These are phyloP conservation scores for Catamblyrhynchus diadema DNA, from an alignment of 2,797 vertebrate genomes.

Conservation along the genomic window DNA sequence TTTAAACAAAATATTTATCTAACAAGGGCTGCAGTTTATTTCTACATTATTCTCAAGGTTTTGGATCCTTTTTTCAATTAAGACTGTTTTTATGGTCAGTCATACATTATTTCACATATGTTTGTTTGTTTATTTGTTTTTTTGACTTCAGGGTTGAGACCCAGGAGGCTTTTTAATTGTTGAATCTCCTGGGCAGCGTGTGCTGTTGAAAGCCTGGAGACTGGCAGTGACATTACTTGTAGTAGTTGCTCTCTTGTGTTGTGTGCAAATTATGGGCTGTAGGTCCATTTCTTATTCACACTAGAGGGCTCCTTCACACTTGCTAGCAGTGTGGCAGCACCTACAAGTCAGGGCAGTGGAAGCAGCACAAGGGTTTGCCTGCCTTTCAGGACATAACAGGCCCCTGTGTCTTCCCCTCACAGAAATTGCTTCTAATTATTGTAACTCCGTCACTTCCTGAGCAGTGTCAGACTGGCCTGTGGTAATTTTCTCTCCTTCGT, in stretches of 20 bases:
- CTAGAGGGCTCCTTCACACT: slow-evolving; percentile 54
- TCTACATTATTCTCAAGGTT: neutral
- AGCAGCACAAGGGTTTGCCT: neutral
- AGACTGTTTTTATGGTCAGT: neutral
- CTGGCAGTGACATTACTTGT: neutral
- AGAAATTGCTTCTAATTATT: neutral
- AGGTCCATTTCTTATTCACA: neutral
- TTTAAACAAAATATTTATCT: neutral
- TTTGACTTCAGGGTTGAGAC: neutral
- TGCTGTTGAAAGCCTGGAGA: neutral
- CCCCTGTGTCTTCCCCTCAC: neutral
- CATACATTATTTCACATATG: no score
- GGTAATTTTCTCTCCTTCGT: neutral
- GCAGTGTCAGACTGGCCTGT: neutral
- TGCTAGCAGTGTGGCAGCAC: neutral
- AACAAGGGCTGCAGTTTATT: neutral
- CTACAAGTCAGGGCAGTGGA: neutral
- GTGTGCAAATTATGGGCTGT: neutral
- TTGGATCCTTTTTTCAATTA: neutral
- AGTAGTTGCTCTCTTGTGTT: neutral
- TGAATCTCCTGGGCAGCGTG: neutral
- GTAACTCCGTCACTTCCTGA: neutral
- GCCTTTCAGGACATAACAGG: neutral
- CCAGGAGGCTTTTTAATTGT: neutral
- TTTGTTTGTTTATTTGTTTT: neutral